Conservation (phyloP, 2,797 vertebrate genomes). For the Erpetoichthys calabaricus region DNA sequence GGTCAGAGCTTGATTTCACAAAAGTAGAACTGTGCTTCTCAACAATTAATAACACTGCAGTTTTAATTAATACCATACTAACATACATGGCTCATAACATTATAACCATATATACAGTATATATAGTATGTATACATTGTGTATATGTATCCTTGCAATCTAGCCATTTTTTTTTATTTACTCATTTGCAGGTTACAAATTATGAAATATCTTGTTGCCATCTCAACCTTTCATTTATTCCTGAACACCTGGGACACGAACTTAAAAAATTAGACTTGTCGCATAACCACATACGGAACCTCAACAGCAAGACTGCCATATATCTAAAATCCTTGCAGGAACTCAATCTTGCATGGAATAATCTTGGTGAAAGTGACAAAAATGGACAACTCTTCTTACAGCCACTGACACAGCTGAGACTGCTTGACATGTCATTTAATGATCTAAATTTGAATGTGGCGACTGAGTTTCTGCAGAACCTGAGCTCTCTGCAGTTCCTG, state of each 20-base stretch:
- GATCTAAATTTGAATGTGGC: slow-evolving; percentile 40
- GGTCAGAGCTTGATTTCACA: too few relatives aligned
- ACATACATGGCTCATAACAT: too few relatives aligned
- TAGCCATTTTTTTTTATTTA: too few relatives aligned
- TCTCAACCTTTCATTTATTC: slow-evolving; percentile 41
- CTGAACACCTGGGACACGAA: slow-evolving; percentile 35
- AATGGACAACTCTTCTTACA: slow-evolving; percentile 17
- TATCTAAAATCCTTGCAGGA: slow-evolving; percentile 40
- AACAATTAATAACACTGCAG: too few relatives aligned
- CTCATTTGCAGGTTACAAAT: slow-evolving; percentile 15
- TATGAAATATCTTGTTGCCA: slow-evolving; percentile 39
- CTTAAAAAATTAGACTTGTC: slow-evolving; percentile 53
- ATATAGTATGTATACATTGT: too few relatives aligned
- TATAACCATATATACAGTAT: too few relatives aligned
- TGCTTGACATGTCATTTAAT: slow-evolving; percentile 56
- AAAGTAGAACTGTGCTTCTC: too few relatives aligned
- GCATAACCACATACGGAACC: slow-evolving; percentile 59
- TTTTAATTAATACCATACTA: too few relatives aligned
- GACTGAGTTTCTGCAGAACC: slow-evolving; percentile 45
- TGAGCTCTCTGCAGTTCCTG: slow-evolving; percentile 41
- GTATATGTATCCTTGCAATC: too few relatives aligned
- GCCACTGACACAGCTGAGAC: slow-evolving; percentile 32
- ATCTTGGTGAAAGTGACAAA: too few relatives aligned
- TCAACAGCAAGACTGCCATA: slow-evolving; percentile 27
- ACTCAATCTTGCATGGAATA: slow-evolving; percentile 34